phyloP scores from a whole-genome alignment of 2,113 vertebrate species.

The Phyllostomus hastatus region DNA sequence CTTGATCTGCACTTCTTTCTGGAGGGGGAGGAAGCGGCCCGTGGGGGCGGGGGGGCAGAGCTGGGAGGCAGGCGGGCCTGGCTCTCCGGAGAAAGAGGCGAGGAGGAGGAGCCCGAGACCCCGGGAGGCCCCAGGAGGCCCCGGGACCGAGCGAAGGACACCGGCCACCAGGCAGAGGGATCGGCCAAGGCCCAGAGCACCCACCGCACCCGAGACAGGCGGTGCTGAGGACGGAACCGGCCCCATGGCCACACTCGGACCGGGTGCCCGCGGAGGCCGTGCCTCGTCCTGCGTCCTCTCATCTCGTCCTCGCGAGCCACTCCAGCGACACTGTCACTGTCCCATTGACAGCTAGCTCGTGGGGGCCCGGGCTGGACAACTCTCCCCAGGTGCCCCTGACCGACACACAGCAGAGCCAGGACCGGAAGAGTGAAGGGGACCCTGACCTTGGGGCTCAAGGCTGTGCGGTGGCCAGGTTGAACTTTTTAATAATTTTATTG shows the following conservation, averaged over 20 bases:
- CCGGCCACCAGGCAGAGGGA: accelerated
- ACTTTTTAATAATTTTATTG: background rate
- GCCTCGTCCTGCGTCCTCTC: accelerated
- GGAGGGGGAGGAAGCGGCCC: background rate
- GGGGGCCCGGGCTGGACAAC: background rate
- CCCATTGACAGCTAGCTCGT: accelerated
- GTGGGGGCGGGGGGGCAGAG: background rate
- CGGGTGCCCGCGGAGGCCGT: accelerated
- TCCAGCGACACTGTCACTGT: accelerated
- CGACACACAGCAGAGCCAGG: background rate
- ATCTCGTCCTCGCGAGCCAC: accelerated
- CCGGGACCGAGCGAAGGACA: accelerated
- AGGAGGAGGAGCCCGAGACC: background rate
- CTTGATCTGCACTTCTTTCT: constrained; percentile 98
- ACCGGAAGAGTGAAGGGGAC: background rate
- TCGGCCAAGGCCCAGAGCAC: background rate
- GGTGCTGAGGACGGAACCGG: accelerated
- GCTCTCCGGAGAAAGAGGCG: background rate
- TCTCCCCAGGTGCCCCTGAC: background rate
- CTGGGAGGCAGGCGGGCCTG: background rate
- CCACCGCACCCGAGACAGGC: accelerated
- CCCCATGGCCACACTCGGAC: accelerated
- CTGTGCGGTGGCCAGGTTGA: background rate
- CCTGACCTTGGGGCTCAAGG: background rate
- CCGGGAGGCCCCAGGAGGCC: background rate